Evolutionary conservation across 2,888 invertebrate species (phyloP), one percentile per base, ranked within the genome.

Genomic region (Lycia hirtaria): DNA sequence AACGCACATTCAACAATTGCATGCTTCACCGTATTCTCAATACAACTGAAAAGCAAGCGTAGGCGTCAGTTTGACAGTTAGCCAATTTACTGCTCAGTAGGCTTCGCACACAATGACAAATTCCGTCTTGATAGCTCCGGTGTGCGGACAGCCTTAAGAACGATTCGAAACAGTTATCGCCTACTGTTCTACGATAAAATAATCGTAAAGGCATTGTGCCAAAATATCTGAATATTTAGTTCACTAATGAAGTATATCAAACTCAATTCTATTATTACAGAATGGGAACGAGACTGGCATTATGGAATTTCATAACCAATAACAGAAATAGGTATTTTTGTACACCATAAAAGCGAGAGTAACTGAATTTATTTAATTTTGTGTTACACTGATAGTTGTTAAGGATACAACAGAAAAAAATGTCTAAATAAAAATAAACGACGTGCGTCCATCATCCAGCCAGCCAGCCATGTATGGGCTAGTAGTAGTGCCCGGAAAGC

Each of bases 101-200:
- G n/a, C n/a, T n/a, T 26, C 9, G 26, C 26, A 26, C 26, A 9
- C 26, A 26, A 26, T 26, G 5, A 9, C 26, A 9, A 9, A 1
- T 26, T 5, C 26, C 26, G 26, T 9, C 26, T 12, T 10, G 4
- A 12, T n/a, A 2, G 12, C n/a, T 1, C 22, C 9, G 17, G 35
- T 17, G 35, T 14, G 5, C 5, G 17, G 9, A n/a, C 7, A 3
- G 35, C 15, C 22, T 58, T 49, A 56, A 60, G 54, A 49, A 51
- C 33, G 38, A 56, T 56, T 50, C 43, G 26, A 24, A 35, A 38
- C 24, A 56, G 45, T 53, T 58, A 60, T 63, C 24, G 43, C 56
- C 55, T 41, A 40, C 56, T 47, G 63, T 49, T 56, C 47, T 30
- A 63, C 64, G 60, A 62, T 64, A 64, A 61, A 65, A 65, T 56